phyloP scores from a whole-genome alignment of 2,888 invertebrate genomes.

The Nematopogon swammerdamellus region DNA sequence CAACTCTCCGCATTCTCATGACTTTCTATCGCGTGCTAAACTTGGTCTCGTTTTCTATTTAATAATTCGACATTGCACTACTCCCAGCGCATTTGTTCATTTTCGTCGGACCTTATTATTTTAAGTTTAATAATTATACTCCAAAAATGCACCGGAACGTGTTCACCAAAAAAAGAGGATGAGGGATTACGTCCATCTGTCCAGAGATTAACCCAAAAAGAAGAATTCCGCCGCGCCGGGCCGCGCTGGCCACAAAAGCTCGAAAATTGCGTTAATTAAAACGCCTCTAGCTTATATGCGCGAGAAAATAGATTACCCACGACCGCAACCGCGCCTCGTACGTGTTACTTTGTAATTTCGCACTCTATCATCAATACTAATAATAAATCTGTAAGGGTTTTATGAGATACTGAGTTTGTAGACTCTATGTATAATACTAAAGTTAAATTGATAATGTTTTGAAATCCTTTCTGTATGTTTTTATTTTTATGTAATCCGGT shows the following conservation, averaged over 20 bases:
- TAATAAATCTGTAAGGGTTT: no score
- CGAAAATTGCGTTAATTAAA: not conserved
- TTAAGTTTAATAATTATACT: not conserved
- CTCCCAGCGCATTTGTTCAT: no score
- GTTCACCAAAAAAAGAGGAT: not conserved
- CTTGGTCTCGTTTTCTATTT: no score
- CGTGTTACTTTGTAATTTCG: not conserved
- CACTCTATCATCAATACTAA: not conserved
- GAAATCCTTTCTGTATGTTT: no score
- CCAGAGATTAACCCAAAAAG: not conserved
- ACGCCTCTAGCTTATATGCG: not conserved
- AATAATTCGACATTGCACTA: no score
- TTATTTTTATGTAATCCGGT: no score
- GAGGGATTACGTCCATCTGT: not conserved
- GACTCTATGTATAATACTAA: no score
- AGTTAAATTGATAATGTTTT: no score
- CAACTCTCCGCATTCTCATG: not conserved
- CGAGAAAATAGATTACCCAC: not conserved
- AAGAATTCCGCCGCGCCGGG: not conserved
- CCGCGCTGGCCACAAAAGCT: not conserved
- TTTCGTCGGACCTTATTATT: no score
- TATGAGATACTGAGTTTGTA: no score
- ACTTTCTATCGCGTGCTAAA: not conserved
- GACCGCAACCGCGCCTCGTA: not conserved
- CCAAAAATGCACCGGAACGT: not conserved